phyloP scores from a whole-genome alignment of 2,113 vertebrate genomes.

The Canis aureus region DNA sequence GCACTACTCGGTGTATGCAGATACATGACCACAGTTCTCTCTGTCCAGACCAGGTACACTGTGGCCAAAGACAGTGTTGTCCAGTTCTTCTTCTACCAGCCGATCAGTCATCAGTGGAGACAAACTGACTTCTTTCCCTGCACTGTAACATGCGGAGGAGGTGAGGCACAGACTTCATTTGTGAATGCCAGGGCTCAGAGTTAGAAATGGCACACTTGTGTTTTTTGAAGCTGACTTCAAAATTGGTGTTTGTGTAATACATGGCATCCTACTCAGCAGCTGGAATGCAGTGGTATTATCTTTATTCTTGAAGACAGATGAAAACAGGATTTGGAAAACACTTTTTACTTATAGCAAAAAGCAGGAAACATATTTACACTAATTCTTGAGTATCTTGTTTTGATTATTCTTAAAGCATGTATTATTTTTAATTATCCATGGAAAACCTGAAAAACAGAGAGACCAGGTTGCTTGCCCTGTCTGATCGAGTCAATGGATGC shows the following conservation, averaged over 20 bases:
- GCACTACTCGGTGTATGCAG: not conserved
- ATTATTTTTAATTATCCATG: not conserved
- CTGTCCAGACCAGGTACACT: constrained; percentile 91
- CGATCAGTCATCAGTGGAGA: constrained; percentile 93
- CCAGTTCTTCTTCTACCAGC: constrained; percentile 95
- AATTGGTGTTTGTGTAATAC: fast-evolving
- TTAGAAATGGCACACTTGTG: not conserved
- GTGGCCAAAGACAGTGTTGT: constrained; percentile 91
- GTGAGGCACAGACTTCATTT: constrained; percentile 84
- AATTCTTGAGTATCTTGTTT: not conserved
- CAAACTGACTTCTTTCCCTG: constrained; percentile 94
- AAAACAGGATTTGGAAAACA: not conserved
- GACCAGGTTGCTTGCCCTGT: not conserved
- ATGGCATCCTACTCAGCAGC: not conserved
- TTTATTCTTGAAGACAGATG: not conserved
- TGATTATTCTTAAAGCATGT: not conserved
- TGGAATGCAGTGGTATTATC: not conserved
- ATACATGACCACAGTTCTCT: constrained; percentile 76
- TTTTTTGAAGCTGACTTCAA: not conserved
- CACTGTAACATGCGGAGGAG: constrained; percentile 94
- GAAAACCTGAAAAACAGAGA: not conserved
- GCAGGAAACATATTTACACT: not conserved
- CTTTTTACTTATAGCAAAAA: not conserved
- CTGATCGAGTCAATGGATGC: not conserved
- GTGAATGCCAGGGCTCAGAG: not conserved